Base-by-base conservation (phyloP, 1,140 invertebrate genomes). In the Solen grandis region DNA sequence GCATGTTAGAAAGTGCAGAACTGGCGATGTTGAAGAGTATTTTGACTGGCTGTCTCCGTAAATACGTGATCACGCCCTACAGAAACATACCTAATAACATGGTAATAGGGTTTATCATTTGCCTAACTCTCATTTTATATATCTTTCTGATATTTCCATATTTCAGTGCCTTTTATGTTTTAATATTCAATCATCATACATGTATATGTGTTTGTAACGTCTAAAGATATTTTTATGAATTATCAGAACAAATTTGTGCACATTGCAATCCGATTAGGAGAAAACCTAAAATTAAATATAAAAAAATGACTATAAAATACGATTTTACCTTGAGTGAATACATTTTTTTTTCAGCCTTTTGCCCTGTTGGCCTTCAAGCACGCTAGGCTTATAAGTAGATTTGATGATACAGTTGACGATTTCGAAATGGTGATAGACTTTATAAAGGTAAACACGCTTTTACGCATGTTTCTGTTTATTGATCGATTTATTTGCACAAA, bases 61-160 rank as follows among this genome's bases (percentile, higher is more conserved):
- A 96, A 68, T 96, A 98, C 89, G 91, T 98, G 0, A 97, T 98
- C 65, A 96, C 96, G 4, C 95, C 97, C 0, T 95, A 95, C 73
- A 94, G 79, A 52, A 29, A 77, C 25, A 68, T 86, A 19, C 77
- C 83, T 3, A 19, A 1, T 0, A 41, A 78, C 19, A 83, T 55
- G 81, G 81, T 74, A 65, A 36, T 52, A 14, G 31, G 52, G 19
- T 65, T 29, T 22, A 2, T 25, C 29, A 5, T 22, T 27, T 1
- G 59, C n/a, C 2, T 19, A 25, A 29, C 1, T 35, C 33, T 13
- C 38, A 5, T 27, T 65, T 19, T 35, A 22, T 1, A 16, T 5
- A 29, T 3, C 59, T 2, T 2, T 54, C 52, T 54, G n/a, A 2
- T 2, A 25, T 8, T n/a, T n/a, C n/a, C 1, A 54, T 8, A 54